Base-by-base conservation (phyloP, 2,888 invertebrate genomes). In the Drosophila quinaria region DNA sequence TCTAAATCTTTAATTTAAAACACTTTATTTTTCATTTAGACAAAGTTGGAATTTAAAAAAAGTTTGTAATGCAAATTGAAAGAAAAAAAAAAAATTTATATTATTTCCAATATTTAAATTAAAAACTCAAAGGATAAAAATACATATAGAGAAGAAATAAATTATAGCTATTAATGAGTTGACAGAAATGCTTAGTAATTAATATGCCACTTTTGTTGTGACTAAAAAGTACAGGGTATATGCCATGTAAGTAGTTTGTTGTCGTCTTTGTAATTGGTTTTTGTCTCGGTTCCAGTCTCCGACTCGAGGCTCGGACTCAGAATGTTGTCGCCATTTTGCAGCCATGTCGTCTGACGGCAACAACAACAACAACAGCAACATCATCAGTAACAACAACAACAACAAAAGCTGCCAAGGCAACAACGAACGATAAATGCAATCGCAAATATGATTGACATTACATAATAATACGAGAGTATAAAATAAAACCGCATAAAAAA, bases 371-470 rank as follows among this genome's bases (percentile, higher is more conserved):
- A 29, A 49, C 50, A 31, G 3, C n/a, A n/a, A n/a, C n/a, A n/a
- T n/a, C n/a, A n/a, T n/a, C n/a, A n/a, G n/a, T n/a, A 42, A 10
- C 37, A 31, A 9, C 44, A 31, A 55, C 13, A 56, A 25, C 41
- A 35, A 39, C n/a, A n/a, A 39, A 22, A 51, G 17, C 22, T 54
- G 56, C 80, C 58, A 37, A 66, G 62, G 42, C 68, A 68, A 62
- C 80, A 70, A 66, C 39, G 50, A 71, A 66, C 63, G 76, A 80
- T 78, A 83, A 78, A 76, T 78, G 74, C 68, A 76, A 82, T 70
- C 72, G 83, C 80, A 44, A 70, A 71, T 77, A 71, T 75, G 81
- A 77, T 89, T 85, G 85, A 70, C 80, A 78, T 87, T 87, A 75
- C 87, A 86, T 88, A 87, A 84, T 88, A 87, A 84, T 78, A 66